phyloP scores from a whole-genome alignment of 2,888 invertebrate genomes.

The Dicranocentrus wangi region DNA sequence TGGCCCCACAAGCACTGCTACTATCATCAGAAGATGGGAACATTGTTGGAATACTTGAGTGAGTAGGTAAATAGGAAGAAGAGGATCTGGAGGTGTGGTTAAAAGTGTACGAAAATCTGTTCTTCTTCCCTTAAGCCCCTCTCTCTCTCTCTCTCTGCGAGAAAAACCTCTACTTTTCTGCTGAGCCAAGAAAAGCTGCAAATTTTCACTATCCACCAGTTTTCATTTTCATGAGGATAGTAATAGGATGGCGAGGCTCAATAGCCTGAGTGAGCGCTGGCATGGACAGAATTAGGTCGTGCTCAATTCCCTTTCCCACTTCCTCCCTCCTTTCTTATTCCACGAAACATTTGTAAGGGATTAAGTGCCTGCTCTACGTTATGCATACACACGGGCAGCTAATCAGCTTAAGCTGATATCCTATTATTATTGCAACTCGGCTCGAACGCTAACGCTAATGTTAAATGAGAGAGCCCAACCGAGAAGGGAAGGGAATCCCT shows the following conservation, averaged over 20 bases:
- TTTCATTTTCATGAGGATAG: not conserved
- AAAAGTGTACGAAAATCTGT: conserved; percentile 40
- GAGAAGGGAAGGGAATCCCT: too few relatives aligned
- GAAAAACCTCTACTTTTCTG: conserved; percentile 5
- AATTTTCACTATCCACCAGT: conserved; percentile 2
- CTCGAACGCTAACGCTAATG: not conserved
- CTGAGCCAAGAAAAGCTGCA: conserved; percentile 12
- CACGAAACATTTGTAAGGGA: conserved; percentile 48
- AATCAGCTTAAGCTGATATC: conserved; percentile 57
- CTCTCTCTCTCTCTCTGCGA: conserved; percentile 1
- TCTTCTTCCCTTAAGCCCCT: not conserved
- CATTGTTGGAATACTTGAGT: conserved; percentile 12
- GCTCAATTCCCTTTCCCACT: conserved; percentile 37
- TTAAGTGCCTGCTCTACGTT: conserved; percentile 47
- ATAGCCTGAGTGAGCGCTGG: conserved; percentile 19
- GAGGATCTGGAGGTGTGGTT: conserved; percentile 40
- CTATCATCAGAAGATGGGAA: not conserved
- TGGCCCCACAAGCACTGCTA: too few relatives aligned
- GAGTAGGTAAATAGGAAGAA: conserved; percentile 30
- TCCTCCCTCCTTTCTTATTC: conserved; percentile 23
- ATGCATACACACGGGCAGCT: conserved; percentile 55
- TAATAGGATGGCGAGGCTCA: not conserved
- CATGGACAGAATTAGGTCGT: conserved; percentile 46
- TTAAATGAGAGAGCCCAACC: too few relatives aligned
- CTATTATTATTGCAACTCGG: conserved; percentile 19